A percentile compares a stretch with the other conserved stretches of the same genome.
Conservation (phyloP, 2,888 invertebrate genomes). For the Strigamia crassipes region DNA sequence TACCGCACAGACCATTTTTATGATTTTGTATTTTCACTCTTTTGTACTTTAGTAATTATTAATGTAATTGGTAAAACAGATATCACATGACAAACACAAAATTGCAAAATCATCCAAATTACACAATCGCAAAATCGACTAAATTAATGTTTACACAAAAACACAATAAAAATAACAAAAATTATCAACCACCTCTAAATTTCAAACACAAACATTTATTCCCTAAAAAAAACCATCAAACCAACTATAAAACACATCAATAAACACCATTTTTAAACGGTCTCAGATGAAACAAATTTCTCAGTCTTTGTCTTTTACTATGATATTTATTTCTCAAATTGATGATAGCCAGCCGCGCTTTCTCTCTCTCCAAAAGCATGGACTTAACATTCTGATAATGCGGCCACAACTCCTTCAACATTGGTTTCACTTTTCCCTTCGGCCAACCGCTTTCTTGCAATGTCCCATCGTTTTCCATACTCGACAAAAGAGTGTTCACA, state of each 20-base stretch:
- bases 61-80: too few species aligned
- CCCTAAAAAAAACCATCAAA: background rate
- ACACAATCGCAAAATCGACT: too few species aligned
- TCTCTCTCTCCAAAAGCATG: background rate
- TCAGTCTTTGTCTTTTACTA: background rate
- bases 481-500: background rate
- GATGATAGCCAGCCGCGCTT: background rate
- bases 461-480: background rate
- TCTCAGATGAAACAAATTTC: background rate
- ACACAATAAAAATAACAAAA: too few species aligned
- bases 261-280: background rate
- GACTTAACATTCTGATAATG: slow-evolving; percentile 1
- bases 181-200: too few species aligned
- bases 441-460: background rate
- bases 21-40: too few species aligned
- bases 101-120: too few species aligned
- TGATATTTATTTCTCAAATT: background rate
- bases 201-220: too few species aligned
- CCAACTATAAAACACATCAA: background rate
- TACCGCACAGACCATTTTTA: too few species aligned
- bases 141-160: too few species aligned
- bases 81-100: too few species aligned
- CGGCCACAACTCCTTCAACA: slow-evolving; percentile 2
- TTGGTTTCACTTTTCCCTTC: background rate
- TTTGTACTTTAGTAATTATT: too few species aligned